Conservation (phyloP, 2,888 invertebrate species). For the Nebria salina region DNA sequence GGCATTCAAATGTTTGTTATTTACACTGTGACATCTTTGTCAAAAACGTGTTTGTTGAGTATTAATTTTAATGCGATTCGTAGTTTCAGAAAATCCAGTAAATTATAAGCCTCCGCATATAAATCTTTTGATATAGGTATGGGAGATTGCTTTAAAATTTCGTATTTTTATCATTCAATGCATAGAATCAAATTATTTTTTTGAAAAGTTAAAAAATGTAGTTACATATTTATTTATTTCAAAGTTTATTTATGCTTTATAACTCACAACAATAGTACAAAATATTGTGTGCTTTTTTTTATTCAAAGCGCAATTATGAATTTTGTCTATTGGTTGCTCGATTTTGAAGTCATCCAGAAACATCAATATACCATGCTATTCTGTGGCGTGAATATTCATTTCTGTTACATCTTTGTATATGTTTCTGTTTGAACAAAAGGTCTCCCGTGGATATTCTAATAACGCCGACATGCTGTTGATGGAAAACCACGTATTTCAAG, state of each 20-base stretch:
- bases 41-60: constrained; percentile 34
- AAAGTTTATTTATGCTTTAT: too few relatives aligned
- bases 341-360: background rate
- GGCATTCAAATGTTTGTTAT: constrained; percentile 7
- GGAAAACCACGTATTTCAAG: constrained; percentile 33
- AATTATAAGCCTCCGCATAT: background rate
- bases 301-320: background rate
- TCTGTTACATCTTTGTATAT: constrained; percentile 27
- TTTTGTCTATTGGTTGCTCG: background rate
- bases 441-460: constrained; percentile 56
- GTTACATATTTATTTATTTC: too few relatives aligned
- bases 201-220: too few relatives aligned
- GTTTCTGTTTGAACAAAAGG: constrained; percentile 51
- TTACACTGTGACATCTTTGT: constrained; percentile 38
- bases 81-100: background rate
- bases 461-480: constrained; percentile 48
- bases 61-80: background rate
- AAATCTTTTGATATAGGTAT: background rate
- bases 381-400: background rate
- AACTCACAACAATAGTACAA: too few relatives aligned
- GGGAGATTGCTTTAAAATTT: background rate
- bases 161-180: too few relatives aligned
- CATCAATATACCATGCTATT: background rate
- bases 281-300: background rate
- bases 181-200: too few relatives aligned